A percentile compares a stretch with the other conserved stretches of the same genome.
Conservation (phyloP, 2,113 vertebrate species). For the Loxodonta africana region DNA sequence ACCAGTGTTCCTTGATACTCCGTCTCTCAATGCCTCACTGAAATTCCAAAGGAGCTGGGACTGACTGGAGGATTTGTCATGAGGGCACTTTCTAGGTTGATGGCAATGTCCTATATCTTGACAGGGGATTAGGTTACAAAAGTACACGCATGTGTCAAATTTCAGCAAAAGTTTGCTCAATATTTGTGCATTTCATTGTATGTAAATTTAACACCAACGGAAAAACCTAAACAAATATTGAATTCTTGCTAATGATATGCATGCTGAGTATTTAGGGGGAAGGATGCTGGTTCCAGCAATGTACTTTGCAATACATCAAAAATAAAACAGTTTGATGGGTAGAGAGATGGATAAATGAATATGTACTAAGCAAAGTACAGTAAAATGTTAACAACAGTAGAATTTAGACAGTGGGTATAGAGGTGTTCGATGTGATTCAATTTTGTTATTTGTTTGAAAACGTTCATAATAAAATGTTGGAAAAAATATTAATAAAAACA, state of each 20-base stretch:
- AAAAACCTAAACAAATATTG: constrained; percentile 33
- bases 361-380: neutral
- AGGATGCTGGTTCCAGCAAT: constrained; percentile 1
- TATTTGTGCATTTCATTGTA: neutral
- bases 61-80: neutral
- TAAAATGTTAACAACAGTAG: neutral
- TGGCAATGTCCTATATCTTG: neutral
- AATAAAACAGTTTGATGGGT: neutral
- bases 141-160: neutral
- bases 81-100: constrained; percentile 9
- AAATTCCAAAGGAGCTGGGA: neutral
- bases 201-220: constrained; percentile 26
- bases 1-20: neutral
- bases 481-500: constrained; percentile 41
- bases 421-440: constrained; percentile 21
- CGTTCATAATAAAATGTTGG: constrained; percentile 5
- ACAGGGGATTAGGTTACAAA: neutral
- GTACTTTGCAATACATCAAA: constrained; percentile 56
- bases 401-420: neutral
- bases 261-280: constrained; percentile 1
- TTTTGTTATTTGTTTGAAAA: constrained; percentile 58
- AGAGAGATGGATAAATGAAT: neutral
- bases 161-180: constrained; percentile 42
- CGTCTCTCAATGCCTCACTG: neutral
- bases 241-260: constrained; percentile 25